Conservation (phyloP, 2,797 vertebrate species). For the Galagoides demidoff region DNA sequence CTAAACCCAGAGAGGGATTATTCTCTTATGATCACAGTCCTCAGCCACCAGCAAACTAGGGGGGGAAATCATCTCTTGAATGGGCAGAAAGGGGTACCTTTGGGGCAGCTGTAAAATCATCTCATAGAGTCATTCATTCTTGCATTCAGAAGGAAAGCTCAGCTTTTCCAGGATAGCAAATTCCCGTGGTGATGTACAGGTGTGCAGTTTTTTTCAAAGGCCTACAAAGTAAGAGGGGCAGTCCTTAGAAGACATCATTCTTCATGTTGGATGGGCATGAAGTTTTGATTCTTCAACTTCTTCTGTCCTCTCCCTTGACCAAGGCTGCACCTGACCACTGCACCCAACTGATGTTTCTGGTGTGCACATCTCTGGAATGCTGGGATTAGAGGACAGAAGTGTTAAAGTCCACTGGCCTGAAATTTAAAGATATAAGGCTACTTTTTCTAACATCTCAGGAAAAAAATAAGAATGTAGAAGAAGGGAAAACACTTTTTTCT, state of each 20-base stretch:
- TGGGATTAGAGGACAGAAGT: neutral
- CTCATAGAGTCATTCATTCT: neutral
- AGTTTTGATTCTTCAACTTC: constrained; percentile 12
- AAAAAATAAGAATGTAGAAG: neutral
- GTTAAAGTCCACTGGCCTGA: neutral
- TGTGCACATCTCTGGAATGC: neutral
- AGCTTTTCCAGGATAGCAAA: neutral
- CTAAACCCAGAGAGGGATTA: neutral
- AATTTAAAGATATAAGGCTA: neutral
- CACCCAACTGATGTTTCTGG: neutral
- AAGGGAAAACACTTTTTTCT: neutral
- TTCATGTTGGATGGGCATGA: neutral
- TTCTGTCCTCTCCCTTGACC: neutral
- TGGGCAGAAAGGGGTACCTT: neutral
- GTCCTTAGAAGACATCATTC: neutral
- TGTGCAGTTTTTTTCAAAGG: neutral
- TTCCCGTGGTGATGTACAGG: neutral
- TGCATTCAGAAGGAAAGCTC: neutral
- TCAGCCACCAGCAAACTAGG: neutral
- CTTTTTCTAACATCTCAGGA: neutral
- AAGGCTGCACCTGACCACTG: neutral
- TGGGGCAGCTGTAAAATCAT: neutral
- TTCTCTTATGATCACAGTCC: neutral
- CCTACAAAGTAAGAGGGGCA: neutral
- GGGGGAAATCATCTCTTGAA: neutral